Evolutionary conservation across 2,113 vertebrate genomes (phyloP).

Genomic region (Protomyctophum bolini): DNA sequence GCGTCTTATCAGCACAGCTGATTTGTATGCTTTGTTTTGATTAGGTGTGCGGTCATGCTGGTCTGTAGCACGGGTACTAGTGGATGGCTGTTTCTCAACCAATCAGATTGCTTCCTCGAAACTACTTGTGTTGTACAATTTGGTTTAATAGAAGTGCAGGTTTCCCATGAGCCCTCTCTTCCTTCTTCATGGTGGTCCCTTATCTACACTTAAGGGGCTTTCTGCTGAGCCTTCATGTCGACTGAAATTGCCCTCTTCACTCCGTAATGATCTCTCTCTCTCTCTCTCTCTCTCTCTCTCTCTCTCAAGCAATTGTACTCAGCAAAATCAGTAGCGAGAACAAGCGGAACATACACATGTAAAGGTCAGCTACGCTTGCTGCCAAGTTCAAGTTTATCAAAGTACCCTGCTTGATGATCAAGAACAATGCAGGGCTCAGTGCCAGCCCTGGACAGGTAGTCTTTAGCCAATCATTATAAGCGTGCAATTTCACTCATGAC

Average conservation of each 20-base stretch:
- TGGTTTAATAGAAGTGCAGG: background rate
- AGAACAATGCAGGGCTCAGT: constrained; percentile 38
- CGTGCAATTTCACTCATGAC: constrained; percentile 59
- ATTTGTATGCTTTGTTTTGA: no score
- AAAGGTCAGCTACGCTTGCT: constrained; percentile 45
- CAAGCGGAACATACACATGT: constrained; percentile 16
- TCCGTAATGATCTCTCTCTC: constrained; percentile 7
- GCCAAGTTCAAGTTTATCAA: constrained; percentile 57
- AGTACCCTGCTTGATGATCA: constrained; percentile 9
- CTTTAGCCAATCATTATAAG: constrained; percentile 61
- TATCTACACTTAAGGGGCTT: constrained; percentile 19
- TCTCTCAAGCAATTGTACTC: constrained; percentile 44
- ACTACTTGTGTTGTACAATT: no score
- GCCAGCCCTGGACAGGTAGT: constrained; percentile 42
- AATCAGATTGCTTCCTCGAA: no score
- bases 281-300: constrained; percentile 7
- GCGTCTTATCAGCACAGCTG: no score
- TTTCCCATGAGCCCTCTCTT: constrained; percentile 7
- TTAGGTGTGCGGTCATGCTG: no score
- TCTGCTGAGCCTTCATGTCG: constrained; percentile 10
- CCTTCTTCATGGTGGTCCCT: constrained; percentile 22
- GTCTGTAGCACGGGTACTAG: no score
- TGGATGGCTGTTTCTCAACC: no score
- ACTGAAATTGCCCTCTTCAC: constrained; percentile 9
- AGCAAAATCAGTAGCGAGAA: constrained; percentile 46